These are phyloP conservation scores for Drepana arcuata DNA, from an alignment of 1,140 invertebrate genomes.

Conservation along the genomic window DNA sequence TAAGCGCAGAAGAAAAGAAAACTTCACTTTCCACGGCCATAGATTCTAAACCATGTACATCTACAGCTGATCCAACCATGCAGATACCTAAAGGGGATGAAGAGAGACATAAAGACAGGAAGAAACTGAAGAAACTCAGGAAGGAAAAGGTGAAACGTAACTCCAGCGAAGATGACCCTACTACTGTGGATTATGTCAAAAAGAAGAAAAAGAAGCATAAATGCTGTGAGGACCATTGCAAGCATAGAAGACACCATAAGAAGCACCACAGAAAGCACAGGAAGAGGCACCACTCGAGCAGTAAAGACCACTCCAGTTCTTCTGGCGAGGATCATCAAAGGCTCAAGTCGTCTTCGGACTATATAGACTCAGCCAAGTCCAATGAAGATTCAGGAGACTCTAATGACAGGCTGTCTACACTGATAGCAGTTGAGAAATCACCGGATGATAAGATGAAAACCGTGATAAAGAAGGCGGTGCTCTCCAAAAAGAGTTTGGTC, in stretches of 20 bases:
- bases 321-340: conserved; percentile 84
- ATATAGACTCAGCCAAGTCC: conserved; percentile 55
- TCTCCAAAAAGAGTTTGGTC: conserved; percentile 53
- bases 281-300: conserved; percentile 84
- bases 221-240: conserved; percentile 79
- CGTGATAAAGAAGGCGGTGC: conserved; percentile 56
- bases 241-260: conserved; percentile 80
- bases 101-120: conserved; percentile 75
- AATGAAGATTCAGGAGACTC: conserved; percentile 60
- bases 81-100: conserved; percentile 47
- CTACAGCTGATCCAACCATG: conserved; percentile 21
- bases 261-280: conserved; percentile 83
- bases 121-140: conserved; percentile 79
- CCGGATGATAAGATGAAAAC: conserved; percentile 62
- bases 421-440: conserved; percentile 57
- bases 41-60: conserved; percentile 16
- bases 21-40: conserved; percentile 9
- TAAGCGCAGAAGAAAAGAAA: conserved; percentile 72
- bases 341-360: conserved; percentile 67
- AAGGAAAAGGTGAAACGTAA: conserved; percentile 77
- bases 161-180: conserved; percentile 61
- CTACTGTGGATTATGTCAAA: conserved; percentile 64
- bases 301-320: conserved; percentile 88
- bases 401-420: conserved; percentile 52
- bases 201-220: conserved; percentile 82